Conservation (phyloP, 2,888 invertebrate genomes). For the Odontomyia ornata region DNA sequence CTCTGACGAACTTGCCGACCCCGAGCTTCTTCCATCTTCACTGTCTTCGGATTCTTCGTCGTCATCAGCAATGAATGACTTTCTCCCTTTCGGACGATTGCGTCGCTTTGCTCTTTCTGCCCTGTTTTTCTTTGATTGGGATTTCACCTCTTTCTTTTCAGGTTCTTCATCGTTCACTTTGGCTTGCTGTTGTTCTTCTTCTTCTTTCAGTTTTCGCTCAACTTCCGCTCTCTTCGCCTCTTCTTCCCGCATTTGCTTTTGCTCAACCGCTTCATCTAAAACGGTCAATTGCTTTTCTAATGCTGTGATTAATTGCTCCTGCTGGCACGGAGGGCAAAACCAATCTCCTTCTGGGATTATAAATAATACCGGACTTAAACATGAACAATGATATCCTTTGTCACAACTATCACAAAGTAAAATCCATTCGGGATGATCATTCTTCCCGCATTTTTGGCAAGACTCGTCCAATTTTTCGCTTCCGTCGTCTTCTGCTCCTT, state of each 20-base stretch:
- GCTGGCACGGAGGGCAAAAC: slow-evolving; percentile 98
- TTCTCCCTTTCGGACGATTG: slow-evolving; percentile 51
- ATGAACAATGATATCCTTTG: slow-evolving; percentile 96
- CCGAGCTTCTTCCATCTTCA: slow-evolving; percentile 47
- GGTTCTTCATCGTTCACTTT: slow-evolving; percentile 58
- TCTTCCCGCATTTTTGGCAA: slow-evolving; percentile 90
- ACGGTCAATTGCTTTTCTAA: slow-evolving; percentile 79
- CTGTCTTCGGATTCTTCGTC: slow-evolving; percentile 12
- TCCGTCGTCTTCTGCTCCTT: slow-evolving; percentile 70
- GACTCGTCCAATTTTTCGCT: slow-evolving; percentile 67
- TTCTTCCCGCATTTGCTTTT: slow-evolving; percentile 57
- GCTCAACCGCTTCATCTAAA: slow-evolving; percentile 76
- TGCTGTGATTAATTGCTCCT: slow-evolving; percentile 78
- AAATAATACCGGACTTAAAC: slow-evolving; percentile 90
- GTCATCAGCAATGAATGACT: not conserved
- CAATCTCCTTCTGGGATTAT: slow-evolving; percentile 97
- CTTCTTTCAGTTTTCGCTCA: slow-evolving; percentile 47
- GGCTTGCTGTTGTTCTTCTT: slow-evolving; percentile 52
- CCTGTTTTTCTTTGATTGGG: slow-evolving; percentile 59
- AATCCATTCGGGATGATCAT: slow-evolving; percentile 97
- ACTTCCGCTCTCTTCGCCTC: slow-evolving; percentile 52
- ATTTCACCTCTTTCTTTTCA: slow-evolving; percentile 55
- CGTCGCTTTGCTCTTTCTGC: slow-evolving; percentile 56
- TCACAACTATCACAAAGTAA: slow-evolving; percentile 95
- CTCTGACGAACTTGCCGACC: slow-evolving; percentile 51